Evolutionary conservation across 2,113 vertebrate species (phyloP).

Genomic region (Syngnathus scovelli): DNA sequence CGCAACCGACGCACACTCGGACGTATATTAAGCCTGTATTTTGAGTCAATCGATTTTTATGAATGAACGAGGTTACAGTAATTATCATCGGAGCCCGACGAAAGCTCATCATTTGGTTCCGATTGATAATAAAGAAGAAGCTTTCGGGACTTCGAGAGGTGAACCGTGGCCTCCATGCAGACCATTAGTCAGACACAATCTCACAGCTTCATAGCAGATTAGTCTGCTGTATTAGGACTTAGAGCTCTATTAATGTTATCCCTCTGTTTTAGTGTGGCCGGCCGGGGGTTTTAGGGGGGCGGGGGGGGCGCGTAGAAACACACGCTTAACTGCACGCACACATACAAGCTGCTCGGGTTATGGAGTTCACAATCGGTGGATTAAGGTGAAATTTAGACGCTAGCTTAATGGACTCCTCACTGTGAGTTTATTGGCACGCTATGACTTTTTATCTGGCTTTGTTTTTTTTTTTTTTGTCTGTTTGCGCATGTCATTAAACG

Average conservation of each 20-base stretch:
- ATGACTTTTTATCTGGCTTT: conserved; percentile 5
- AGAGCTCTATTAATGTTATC: conserved; percentile 74
- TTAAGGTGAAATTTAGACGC: conserved; percentile 72
- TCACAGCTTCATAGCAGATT: conserved; percentile 71
- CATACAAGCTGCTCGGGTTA: conserved; percentile 64
- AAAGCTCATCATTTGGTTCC: conserved; percentile 12
- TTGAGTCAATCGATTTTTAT: no score
- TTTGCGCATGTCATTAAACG: not conserved
- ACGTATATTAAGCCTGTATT: no score
- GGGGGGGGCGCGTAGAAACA: conserved; percentile 54
- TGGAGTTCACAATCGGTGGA: conserved; percentile 67
- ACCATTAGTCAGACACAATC: conserved; percentile 71
- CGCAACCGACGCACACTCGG: no score
- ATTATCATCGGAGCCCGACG: not conserved
- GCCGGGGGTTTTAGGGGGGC: conserved; percentile 57
- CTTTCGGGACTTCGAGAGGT: conserved; percentile 54
- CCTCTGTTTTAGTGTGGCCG: conserved; percentile 70
- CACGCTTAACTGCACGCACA: conserved; percentile 54
- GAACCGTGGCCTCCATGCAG: conserved; percentile 62
- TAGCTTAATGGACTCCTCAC: conserved; percentile 53
- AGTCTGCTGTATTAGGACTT: conserved; percentile 70
- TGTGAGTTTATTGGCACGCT: conserved; percentile 10
- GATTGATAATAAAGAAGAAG: conserved; percentile 22
- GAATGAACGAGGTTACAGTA: no score
- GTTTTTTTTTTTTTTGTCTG: not conserved